Percentiles rank a stretch among this genome's conserved stretches.
phyloP scores from a whole-genome alignment of 2,797 vertebrate genomes.

The Gymnothorax reevesii region DNA sequence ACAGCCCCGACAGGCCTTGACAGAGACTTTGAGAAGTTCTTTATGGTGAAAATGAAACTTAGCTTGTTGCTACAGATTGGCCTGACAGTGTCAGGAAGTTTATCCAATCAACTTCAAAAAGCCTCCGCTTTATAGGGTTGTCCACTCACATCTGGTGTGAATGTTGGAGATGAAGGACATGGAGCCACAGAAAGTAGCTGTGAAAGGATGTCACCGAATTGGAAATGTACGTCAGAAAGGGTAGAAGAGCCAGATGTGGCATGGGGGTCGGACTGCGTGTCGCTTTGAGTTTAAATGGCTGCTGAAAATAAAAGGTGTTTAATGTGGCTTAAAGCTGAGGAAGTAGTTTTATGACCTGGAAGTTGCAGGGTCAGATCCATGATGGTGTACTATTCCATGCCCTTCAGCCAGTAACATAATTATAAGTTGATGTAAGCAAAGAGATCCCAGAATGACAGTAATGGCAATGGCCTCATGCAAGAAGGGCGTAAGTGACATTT shows the following conservation, averaged over 20 bases:
- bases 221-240: background rate
- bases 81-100: constrained; percentile 60
- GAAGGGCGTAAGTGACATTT: too few relatives aligned
- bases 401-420: background rate
- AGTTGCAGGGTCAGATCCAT: background rate
- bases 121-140: constrained; percentile 71
- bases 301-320: background rate
- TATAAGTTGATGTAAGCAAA: background rate
- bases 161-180: constrained; percentile 70
- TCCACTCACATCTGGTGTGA: constrained; percentile 72
- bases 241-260: background rate
- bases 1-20: constrained; percentile 23
- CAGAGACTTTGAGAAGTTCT: constrained; percentile 32
- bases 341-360: background rate
- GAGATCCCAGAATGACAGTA: background rate
- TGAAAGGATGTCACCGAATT: constrained; percentile 58
- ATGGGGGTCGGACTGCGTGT: background rate
- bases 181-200: constrained; percentile 70
- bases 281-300: background rate
- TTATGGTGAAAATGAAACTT: constrained; percentile 49
- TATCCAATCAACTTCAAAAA: constrained; percentile 61
- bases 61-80: constrained; percentile 41
- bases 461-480: background rate
- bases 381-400: background rate
- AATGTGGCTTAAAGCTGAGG: background rate